A percentile compares a stretch with the other conserved stretches of the same genome.
These are phyloP conservation scores for Lineus longissimus DNA, from an alignment of 1,140 invertebrate genomes.

Conservation along the genomic window DNA sequence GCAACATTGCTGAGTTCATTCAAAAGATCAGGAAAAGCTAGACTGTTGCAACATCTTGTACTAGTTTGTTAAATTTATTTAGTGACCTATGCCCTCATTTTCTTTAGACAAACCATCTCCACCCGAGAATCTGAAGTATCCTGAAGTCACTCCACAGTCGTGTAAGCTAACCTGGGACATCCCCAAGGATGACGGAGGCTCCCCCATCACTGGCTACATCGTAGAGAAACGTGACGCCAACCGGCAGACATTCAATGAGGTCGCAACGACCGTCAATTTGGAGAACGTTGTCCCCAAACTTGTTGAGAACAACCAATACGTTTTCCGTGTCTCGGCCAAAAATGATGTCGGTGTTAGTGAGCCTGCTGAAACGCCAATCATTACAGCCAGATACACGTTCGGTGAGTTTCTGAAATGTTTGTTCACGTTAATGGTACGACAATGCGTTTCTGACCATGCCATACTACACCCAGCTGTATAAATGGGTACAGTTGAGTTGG, in stretches of 20 bases:
- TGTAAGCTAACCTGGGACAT: slow-evolving; percentile 88
- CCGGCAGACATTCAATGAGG: slow-evolving; percentile 85
- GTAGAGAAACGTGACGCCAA: slow-evolving; percentile 94
- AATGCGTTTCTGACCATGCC: neutral
- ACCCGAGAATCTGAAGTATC: slow-evolving; percentile 81
- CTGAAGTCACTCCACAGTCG: slow-evolving; percentile 88
- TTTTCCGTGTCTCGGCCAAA: slow-evolving; percentile 95
- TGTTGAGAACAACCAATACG: slow-evolving; percentile 73
- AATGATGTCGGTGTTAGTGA: slow-evolving; percentile 94
- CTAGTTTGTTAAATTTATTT: too few species aligned
- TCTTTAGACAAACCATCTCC: slow-evolving; percentile 77
- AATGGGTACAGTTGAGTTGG: too few species aligned
- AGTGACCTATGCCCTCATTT: neutral
- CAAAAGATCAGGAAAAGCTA: too few species aligned
- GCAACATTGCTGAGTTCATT: too few species aligned
- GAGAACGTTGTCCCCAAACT: slow-evolving; percentile 50
- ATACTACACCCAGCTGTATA: too few species aligned
- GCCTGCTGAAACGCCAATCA: slow-evolving; percentile 61
- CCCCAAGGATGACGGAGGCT: slow-evolving; percentile 73
- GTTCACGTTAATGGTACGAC: neutral
- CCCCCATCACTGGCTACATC: slow-evolving; percentile 73
- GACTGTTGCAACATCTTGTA: too few species aligned
- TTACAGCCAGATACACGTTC: slow-evolving; percentile 57
- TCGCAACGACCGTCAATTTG: slow-evolving; percentile 31
- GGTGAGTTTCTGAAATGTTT: slow-evolving; percentile 15